Base-by-base conservation (phyloP, 2,113 vertebrate genomes). In the Myodes glareolus region DNA sequence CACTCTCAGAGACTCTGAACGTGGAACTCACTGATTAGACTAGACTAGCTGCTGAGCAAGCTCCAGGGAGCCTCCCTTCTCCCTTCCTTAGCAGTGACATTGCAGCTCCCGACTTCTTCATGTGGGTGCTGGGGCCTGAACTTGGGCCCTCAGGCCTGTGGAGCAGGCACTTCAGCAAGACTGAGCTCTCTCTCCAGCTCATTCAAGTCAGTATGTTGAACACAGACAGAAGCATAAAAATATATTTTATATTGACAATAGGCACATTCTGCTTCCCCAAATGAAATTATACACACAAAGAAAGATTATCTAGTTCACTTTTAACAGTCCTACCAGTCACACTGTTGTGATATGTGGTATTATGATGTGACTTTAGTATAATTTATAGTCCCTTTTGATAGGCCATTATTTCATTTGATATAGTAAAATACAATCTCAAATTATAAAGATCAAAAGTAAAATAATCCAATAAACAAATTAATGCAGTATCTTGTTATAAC, bases 141-240 rank as follows among this genome's bases (percentile, higher is more conserved):
- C 36, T 27, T 82, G n/a, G 80, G 23, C 23, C 80, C 36, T 27
- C 3, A 8, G 27, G 36, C 50, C n/a, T 36, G 7, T 21, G 11
- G 9, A n/a, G 5, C 10, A 55, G 52, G 33, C 50, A 36, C 33
- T 36, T 55, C n/a, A 58, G 33, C 33, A 55, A 36, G 36, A 7
- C 52, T 39, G 16, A 72, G 14, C 68, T 72, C 16, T 33, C 29
- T 80, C 50, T 81, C 33, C 19, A 55, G 78, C 50, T 33, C 33
- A 42, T 87, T 95, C 91, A 73, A 92, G n/a, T 93, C 75, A 92
- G 84, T 50, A 16, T 85, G 52, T 39, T 92, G 84, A 88, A 91
- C 12, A 90, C 58, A 80, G 21, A n/a, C 7, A 52, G 17, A 58
- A 12, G 19, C 77, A 93, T 12, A 58, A 4, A 81, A 29, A 31